Evolutionary conservation across 2,113 vertebrate species (phyloP).

Genomic region (Rhegmatorhina hoffmannsi): DNA sequence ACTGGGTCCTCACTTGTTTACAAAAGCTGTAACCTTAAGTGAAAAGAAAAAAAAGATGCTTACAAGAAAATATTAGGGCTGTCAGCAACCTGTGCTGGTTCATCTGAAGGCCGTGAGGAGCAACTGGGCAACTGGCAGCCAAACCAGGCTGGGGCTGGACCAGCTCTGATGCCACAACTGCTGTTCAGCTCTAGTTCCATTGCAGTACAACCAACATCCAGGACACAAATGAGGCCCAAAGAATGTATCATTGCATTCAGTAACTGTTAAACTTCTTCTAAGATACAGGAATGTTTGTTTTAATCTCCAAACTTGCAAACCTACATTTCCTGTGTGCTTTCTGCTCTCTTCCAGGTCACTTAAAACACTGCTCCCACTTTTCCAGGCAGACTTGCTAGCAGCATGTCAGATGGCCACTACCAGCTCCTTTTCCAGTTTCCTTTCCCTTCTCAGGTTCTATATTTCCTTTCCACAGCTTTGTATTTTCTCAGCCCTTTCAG

Average conservation of each 20-base stretch:
- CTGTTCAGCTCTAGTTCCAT: neutral
- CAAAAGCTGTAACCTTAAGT: neutral
- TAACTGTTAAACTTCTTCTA: neutral
- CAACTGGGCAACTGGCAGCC: neutral
- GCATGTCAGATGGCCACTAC: neutral
- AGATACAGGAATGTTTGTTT: neutral
- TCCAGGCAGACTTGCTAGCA: neutral
- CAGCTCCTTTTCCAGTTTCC: neutral
- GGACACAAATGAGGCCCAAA: neutral
- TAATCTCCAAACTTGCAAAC: neutral
- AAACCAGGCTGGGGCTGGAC: neutral
- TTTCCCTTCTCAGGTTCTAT: neutral
- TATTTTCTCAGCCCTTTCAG: neutral
- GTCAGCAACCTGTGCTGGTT: neutral
- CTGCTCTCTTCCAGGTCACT: neutral
- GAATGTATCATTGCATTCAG: rapidly evolving
- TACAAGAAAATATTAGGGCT: neutral
- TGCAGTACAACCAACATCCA: neutral
- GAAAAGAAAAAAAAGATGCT: neutral
- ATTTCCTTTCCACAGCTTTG: neutral
- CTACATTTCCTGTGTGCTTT: neutral
- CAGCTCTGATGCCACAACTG: neutral
- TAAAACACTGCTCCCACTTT: neutral
- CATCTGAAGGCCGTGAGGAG: neutral
- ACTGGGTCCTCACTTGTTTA: neutral